Base-by-base conservation (phyloP, 2,888 invertebrate species). In the Microplitis manilae region DNA sequence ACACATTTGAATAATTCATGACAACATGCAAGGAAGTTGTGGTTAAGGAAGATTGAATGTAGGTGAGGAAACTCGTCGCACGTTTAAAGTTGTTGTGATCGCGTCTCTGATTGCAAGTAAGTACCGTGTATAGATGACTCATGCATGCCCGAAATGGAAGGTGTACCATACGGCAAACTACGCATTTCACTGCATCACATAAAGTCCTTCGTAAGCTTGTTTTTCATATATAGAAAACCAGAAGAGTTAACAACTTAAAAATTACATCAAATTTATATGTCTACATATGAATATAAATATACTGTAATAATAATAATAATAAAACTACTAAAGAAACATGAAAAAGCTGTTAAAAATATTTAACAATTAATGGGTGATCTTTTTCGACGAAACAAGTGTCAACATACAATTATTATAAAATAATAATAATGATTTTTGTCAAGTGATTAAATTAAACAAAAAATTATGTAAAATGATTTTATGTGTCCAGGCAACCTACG, bases 401-500 rank as follows among this genome's bases (percentile, higher is more conserved):
- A 70, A 61, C 61, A 60, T 69, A n/a, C 7, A 62, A 30, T 38
- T 15, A 64, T 73, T n/a, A 15, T 13, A 7, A 30, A 40, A 30
- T 50, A 50, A 70, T 59, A n/a, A 20, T 20, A 30, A 30, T 30
- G 30, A 30, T 38, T 59, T 72, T 72, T 50, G 17, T 72, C 30
- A 13, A 17, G n/a, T 60, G 15, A 9, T 30, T 30, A 30, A 30
- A 30, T 2, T 40, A 61, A 68, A 61, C 15, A 7, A 40, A 20
- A n/a, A 15, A 30, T 61, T 50, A 62, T 64, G 20, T 72, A 8
- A 64, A 72, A 64, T 64, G 20, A 72, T 71, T 30, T 68, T 68
- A 79, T 81, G 79, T 77, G 71, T 68, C 75, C 40, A 61, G 68
- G 59, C 79, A 72, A 73, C 81, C 82, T 79, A 82, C 82, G 81